Evolutionary conservation across 2,797 vertebrate genomes (phyloP).

Genomic region (Pteropus rufus): DNA sequence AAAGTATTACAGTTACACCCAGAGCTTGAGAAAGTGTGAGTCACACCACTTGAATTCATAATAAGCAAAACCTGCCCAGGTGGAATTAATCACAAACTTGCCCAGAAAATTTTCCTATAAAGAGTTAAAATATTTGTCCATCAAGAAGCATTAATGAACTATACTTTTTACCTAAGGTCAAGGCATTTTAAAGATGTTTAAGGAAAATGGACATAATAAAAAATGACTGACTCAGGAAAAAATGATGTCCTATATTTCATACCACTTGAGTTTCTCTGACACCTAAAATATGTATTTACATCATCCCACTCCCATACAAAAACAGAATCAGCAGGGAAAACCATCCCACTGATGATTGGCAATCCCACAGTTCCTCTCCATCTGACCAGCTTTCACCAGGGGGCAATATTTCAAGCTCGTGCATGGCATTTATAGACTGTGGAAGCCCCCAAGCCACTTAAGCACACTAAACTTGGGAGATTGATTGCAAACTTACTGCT

Average conservation of each 20-base stretch:
- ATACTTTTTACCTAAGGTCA: neutral
- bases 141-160: neutral
- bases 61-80: neutral
- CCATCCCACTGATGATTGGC: constrained; percentile 27
- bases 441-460: neutral
- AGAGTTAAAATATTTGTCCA: neutral
- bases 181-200: constrained; percentile 20
- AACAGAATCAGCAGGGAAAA: constrained; percentile 53
- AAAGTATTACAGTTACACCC: neutral
- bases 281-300: constrained; percentile 46
- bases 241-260: constrained; percentile 16
- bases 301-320: constrained; percentile 39
- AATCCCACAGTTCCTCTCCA: constrained; percentile 40
- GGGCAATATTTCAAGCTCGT: constrained; percentile 5
- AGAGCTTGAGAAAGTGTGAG: neutral
- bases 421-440: neutral
- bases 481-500: constrained; percentile 18
- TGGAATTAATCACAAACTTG: neutral
- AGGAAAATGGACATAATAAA: constrained; percentile 15
- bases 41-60: neutral
- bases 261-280: constrained; percentile 22
- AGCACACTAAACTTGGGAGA: constrained; percentile 10
- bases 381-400: constrained; percentile 40
- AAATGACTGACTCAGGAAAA: neutral
- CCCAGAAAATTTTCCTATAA: neutral